These are phyloP conservation scores for Nycticebus coucang DNA, from an alignment of 2,113 vertebrate genomes.

Conservation along the genomic window DNA sequence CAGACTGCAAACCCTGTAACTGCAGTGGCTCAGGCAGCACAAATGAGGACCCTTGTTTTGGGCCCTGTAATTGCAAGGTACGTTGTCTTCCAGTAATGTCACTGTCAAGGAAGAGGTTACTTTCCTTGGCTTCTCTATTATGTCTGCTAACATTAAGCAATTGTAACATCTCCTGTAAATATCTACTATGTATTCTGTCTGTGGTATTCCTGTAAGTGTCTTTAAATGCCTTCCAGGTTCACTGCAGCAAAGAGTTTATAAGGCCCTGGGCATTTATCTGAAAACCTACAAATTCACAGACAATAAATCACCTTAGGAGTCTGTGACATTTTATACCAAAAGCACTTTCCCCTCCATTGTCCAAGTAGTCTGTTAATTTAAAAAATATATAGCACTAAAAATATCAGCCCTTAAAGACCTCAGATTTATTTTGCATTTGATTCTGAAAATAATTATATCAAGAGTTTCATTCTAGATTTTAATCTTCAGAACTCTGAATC, in stretches of 20 bases:
- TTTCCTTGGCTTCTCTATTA: neutral
- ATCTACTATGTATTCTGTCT: neutral
- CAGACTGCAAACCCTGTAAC: constrained; percentile 87
- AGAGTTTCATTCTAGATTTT: neutral
- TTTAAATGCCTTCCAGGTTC: neutral
- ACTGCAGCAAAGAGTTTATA: neutral
- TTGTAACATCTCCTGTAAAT: neutral
- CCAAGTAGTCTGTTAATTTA: neutral
- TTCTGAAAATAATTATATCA: constrained; percentile 16
- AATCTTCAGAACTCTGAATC: constrained; percentile 37
- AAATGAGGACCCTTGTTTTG: constrained; percentile 90
- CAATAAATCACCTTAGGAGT: neutral
- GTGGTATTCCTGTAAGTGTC: neutral
- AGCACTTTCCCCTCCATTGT: neutral
- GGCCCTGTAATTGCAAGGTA: constrained; percentile 92
- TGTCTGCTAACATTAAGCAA: neutral
- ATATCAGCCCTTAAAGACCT: neutral
- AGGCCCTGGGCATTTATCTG: neutral
- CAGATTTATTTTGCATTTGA: neutral
- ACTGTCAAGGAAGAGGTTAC: neutral
- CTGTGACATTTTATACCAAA: constrained; percentile 58
- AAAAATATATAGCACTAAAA: constrained; percentile 16
- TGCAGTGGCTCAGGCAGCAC: constrained; percentile 88
- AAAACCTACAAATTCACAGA: constrained; percentile 36
- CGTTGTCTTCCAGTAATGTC: neutral